Base-by-base conservation (phyloP, 2,797 vertebrate species). In the Heterohyrax brucei region DNA sequence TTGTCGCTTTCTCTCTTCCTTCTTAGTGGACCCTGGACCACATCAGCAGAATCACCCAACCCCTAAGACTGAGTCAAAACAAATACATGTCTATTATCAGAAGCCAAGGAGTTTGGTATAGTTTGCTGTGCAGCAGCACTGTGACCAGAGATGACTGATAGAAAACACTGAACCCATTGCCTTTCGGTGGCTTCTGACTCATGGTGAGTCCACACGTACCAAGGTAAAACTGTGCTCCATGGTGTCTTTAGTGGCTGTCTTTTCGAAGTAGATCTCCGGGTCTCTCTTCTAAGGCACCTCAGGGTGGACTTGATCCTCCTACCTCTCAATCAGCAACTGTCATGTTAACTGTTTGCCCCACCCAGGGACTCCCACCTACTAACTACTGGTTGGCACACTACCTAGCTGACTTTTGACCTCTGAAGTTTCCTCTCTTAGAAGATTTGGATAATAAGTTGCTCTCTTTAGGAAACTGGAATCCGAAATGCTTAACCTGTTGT, bases 391-490 rank as follows among this genome's bases (percentile, higher is more conserved):
- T 21, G 44, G 13, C 22, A 56, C 1, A 66, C 16, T 19, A 12
- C 7, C 39, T 53, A 28, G 18, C n/a, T 73, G 24, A 13, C 10
- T 62, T 91, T 70, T 66, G 50, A 68, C 24, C 21, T 76, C 85
- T 3, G 7, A 72, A 75, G 22, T 14, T 5, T 50, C 21, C 81
- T 77, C 22, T 92, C 78, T 88, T 62, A n/a, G 5, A 50, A 89
- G 18, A 62, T 86, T 33, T 53, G 5, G 53, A 95, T 91, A 66
- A 95, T 61, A 89, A 81, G 68, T 13, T 77, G 26, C 16, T 77
- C 79, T 81, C 46, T 90, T 93, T 87, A 83, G 39, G 92, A 94
- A 92, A 78, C 33, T 87, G 39, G 76, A 75, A 33, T 80, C 77
- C 88, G 28, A 91, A 76, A 78, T 75, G 26, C 39, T 82, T 62